Percentiles rank a stretch among this genome's conserved stretches.
These are phyloP conservation scores for Narcine bancroftii DNA, from an alignment of 2,113 vertebrate genomes.

Conservation along the genomic window DNA sequence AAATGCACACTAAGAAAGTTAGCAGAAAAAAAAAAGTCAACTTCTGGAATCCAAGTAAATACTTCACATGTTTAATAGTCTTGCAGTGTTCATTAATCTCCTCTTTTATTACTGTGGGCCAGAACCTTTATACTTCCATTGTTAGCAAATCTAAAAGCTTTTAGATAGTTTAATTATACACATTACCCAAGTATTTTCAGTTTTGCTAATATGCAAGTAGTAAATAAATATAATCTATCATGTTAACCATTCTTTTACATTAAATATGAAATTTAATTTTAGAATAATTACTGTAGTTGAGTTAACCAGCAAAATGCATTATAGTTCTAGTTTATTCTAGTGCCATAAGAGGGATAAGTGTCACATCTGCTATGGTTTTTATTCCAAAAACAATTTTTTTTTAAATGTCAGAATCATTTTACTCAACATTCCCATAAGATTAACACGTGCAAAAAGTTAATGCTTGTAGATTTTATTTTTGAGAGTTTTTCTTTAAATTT, in stretches of 20 bases:
- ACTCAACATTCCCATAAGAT: neutral
- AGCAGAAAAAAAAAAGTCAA: neutral
- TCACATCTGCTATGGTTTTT: neutral
- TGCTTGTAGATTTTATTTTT: conserved; percentile 1
- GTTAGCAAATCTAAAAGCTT: neutral
- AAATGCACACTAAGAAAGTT: neutral
- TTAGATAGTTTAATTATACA: conserved; percentile 15
- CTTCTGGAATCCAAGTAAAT: neutral
- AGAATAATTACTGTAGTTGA: neutral
- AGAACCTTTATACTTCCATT: neutral
- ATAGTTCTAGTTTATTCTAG: neutral
- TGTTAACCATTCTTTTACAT: conserved; percentile 24
- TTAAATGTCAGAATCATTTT: neutral
- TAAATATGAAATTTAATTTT: conserved; percentile 25
- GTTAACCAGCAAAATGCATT: neutral
- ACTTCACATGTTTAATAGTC: neutral
- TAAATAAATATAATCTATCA: conserved; percentile 24
- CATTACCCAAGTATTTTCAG: neutral
- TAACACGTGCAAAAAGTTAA: neutral
- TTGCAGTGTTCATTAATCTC: neutral
- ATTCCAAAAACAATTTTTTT: neutral
- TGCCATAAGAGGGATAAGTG: no score
- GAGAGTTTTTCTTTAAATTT: neutral
- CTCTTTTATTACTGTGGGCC: conserved; percentile 13
- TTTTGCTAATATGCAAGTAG: conserved; percentile 30